phyloP scores from a whole-genome alignment of 2,797 vertebrate genomes.

The Lutjanus campechanus region DNA sequence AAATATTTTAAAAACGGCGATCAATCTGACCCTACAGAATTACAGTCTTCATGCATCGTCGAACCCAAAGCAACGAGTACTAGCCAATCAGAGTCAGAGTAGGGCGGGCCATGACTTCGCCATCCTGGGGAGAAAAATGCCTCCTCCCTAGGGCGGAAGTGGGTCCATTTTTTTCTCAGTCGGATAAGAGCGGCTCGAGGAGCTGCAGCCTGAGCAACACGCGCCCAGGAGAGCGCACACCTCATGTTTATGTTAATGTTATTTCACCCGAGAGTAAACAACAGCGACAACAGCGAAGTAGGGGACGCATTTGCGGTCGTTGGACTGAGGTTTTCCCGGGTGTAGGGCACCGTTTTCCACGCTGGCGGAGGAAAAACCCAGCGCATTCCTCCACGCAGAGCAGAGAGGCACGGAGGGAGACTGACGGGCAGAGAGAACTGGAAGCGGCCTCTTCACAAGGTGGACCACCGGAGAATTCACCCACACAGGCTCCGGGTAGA shows the following conservation, averaged over 20 bases:
- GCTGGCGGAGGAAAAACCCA: slow-evolving; percentile 40
- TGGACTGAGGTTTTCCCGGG: slow-evolving; percentile 17
- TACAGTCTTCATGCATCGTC: too few relatives aligned
- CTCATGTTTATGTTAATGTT: slow-evolving; percentile 33
- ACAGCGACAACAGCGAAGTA: background rate
- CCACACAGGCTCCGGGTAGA: background rate
- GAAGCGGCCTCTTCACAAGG: slow-evolving; percentile 57
- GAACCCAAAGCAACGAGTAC: too few relatives aligned
- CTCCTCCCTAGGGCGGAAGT: slow-evolving; percentile 65
- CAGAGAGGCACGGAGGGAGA: slow-evolving; percentile 50
- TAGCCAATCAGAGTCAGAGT: too few relatives aligned
- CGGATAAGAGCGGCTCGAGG: slow-evolving; percentile 87
- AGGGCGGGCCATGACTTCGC: too few relatives aligned
- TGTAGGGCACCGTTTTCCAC: slow-evolving; percentile 9
- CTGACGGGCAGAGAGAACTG: slow-evolving; percentile 46
- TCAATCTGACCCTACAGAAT: too few relatives aligned
- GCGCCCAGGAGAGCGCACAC: slow-evolving; percentile 55
- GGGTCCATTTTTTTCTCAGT: slow-evolving; percentile 84
- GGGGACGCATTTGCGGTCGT: slow-evolving; percentile 4
- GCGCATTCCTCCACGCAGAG: slow-evolving; percentile 79
- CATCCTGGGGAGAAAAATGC: too few relatives aligned
- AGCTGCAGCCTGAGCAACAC: slow-evolving; percentile 79
- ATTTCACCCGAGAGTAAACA: slow-evolving; percentile 26
- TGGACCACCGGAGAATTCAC: slow-evolving; percentile 48
- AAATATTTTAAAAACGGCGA: too few relatives aligned